A percentile compares a stretch with the other conserved stretches of the same genome.
phyloP scores from a whole-genome alignment of 1,140 invertebrate genomes.

The Harpegnathos saltator region DNA sequence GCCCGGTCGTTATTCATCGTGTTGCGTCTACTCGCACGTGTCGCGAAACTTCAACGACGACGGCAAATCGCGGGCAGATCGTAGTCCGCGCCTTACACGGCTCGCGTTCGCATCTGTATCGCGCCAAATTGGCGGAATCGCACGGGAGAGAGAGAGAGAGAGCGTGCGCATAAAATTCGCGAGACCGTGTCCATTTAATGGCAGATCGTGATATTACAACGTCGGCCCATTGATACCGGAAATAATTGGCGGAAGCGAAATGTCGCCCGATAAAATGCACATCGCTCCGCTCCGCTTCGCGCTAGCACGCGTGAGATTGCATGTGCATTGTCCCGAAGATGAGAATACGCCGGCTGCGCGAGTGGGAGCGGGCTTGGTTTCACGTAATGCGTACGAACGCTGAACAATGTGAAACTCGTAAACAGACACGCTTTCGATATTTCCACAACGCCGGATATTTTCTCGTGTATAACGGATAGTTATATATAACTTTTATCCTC shows the following conservation, averaged over 20 bases:
- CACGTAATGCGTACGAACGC: slow-evolving; percentile 29
- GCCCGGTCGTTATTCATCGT: slow-evolving; percentile 34
- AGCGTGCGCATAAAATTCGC: slow-evolving; percentile 1
- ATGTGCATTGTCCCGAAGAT: slow-evolving; percentile 25
- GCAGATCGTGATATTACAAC: slow-evolving; percentile 5
- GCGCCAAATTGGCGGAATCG: background rate
- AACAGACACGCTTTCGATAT: slow-evolving; percentile 39
- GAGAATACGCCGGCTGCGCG: slow-evolving; percentile 13
- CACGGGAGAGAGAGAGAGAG: no score
- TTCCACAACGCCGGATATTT: slow-evolving; percentile 19
- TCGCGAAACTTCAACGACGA: slow-evolving; percentile 2
- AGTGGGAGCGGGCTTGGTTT: background rate
- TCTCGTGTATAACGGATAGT: slow-evolving; percentile 5
- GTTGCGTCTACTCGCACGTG: slow-evolving; percentile 7
- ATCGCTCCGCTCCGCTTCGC: background rate
- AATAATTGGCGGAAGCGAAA: slow-evolving; percentile 49
- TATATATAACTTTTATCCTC: no score
- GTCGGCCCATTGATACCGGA: background rate
- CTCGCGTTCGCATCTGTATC: background rate
- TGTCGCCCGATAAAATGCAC: slow-evolving; percentile 22
- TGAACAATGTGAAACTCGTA: slow-evolving; percentile 22
- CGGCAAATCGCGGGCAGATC: background rate
- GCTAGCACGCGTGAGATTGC: background rate
- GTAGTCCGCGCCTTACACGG: background rate
- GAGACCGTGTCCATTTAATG: slow-evolving; percentile 3